Evolutionary conservation across 2,797 vertebrate genomes (phyloP), one percentile per base, ranked within the genome.

Genomic region (Scyliorhinus canicula): DNA sequence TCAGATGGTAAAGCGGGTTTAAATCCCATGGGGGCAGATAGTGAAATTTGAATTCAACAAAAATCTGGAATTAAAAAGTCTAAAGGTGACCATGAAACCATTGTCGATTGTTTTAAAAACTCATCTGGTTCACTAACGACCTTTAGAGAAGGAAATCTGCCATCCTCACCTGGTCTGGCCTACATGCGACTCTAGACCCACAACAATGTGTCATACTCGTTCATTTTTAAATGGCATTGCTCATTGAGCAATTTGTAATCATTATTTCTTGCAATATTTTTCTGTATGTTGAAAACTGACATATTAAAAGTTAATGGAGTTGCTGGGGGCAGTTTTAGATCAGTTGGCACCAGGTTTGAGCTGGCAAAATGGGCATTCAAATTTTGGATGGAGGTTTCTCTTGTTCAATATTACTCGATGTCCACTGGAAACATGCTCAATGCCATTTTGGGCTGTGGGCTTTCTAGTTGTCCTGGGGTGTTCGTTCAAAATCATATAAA

Each of bases 261-360:
- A 79, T 79, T 79, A 79, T 79, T 79, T 79, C 74, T 79, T 79
- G 4, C n/a, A 77, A 77, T 77, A 40, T 77, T 77, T 77, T n/a
- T n/a, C n/a, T n/a, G n/a, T n/a, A 79, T 79, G 74, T 79, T 79
- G 71, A 77, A 77, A 77, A n/a, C 9, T 16, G 9, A 35, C 71
- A 74, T 74, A n/a, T 74, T 74, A 1, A 12, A 74, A n/a, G 31
- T 74, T 74, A 77, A 40, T 79, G n/a, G 74, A 79, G 74, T 40
- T 79, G 40, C n/a, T 79, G 12, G 14, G 74, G 74, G n/a, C n/a
- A 79, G 6, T 79, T 40, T 79, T 79, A 40, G 40, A 40, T n/a
- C 35, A 40, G n/a, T 40, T n/a, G 74, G 4, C 74, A 79, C 8
- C n/a, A 16, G 74, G 74, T 19, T 40, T 79, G 74, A 0, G n/a